Evolutionary conservation across 1,140 invertebrate genomes (phyloP).

Genomic region (Orchestia grillus): DNA sequence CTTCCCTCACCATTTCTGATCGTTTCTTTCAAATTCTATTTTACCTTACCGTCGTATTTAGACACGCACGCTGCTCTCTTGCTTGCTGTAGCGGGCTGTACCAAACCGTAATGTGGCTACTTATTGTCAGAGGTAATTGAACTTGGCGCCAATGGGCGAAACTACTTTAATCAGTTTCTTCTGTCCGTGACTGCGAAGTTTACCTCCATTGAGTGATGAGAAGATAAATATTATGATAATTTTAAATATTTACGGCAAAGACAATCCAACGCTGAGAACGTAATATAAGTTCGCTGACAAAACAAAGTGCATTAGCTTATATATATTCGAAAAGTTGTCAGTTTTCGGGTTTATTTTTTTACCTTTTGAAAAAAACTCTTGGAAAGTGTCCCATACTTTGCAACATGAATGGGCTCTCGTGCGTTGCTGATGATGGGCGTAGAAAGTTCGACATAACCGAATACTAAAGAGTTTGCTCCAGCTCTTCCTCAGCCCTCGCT

Average conservation of each 20-base stretch:
- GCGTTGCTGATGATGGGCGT: background rate
- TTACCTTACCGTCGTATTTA: background rate
- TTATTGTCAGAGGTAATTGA: no score
- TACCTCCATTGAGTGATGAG: no score
- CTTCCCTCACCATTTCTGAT: background rate
- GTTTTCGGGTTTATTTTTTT: background rate
- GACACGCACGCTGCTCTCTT: no score
- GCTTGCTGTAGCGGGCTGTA: no score
- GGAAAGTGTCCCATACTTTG: background rate
- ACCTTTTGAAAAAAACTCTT: background rate
- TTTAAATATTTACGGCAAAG: background rate
- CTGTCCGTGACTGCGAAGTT: no score
- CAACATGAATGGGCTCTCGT: background rate
- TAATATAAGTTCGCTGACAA: background rate
- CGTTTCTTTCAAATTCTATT: background rate
- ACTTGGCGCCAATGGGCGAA: no score
- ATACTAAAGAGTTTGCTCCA: background rate
- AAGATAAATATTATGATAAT: no score
- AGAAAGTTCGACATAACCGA: background rate
- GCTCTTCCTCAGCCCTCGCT: background rate
- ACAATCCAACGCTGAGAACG: background rate
- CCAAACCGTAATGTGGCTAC: no score
- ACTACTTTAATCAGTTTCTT: no score
- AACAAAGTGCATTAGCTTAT: background rate
- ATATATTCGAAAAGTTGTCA: background rate